Conservation (phyloP, 2,888 invertebrate species). For the Volucella bombylans region DNA sequence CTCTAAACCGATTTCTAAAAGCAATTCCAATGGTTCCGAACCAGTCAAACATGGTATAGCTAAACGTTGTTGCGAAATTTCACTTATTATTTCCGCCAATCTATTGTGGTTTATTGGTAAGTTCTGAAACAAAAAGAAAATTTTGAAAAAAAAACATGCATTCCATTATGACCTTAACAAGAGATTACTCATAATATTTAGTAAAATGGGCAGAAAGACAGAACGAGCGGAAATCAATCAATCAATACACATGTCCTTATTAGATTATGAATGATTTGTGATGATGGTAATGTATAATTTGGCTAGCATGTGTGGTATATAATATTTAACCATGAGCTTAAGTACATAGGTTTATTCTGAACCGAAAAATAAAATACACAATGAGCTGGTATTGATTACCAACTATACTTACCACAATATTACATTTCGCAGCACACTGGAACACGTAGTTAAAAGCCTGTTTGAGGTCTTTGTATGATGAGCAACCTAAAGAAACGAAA, state of each 20-base stretch:
- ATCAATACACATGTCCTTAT: constrained; percentile 60
- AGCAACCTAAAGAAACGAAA: constrained; percentile 77
- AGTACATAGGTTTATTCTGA: constrained; percentile 18
- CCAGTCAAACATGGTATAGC: constrained; percentile 82
- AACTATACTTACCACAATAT: constrained; percentile 79
- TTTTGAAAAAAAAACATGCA: constrained; percentile 15
- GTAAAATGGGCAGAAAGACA: constrained; percentile 17
- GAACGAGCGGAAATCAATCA: constrained; percentile 7
- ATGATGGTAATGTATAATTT: not conserved
- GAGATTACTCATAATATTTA: constrained; percentile 15
- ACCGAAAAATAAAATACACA: constrained; percentile 31
- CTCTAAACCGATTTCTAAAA: constrained; percentile 82
- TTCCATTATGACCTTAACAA: constrained; percentile 2
- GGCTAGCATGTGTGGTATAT: constrained; percentile 8
- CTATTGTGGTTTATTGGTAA: constrained; percentile 81
- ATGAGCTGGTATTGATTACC: not conserved
- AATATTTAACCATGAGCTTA: constrained; percentile 22
- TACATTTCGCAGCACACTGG: constrained; percentile 81
- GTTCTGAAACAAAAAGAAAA: constrained; percentile 76
- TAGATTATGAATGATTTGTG: constrained; percentile 55
- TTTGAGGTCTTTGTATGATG: constrained; percentile 80
- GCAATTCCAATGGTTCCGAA: constrained; percentile 81
- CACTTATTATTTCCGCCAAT: constrained; percentile 81
- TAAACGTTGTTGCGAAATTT: constrained; percentile 81
- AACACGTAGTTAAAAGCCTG: constrained; percentile 80